Conservation (phyloP, 2,113 vertebrate species). For the Vidua chalybeata region DNA sequence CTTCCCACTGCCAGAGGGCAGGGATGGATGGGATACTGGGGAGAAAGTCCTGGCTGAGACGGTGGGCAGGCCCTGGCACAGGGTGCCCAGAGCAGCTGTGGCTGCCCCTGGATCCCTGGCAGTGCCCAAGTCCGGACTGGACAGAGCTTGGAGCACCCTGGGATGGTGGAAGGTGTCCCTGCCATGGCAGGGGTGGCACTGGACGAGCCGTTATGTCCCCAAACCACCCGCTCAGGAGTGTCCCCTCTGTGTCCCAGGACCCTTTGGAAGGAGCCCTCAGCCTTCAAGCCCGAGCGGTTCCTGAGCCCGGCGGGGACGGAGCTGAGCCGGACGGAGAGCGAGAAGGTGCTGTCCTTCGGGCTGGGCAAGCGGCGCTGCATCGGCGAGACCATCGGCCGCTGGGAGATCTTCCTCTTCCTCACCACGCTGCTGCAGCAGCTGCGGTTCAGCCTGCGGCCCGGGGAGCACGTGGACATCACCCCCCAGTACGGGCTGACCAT, state of each 20-base stretch:
- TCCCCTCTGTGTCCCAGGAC: conserved; percentile 69
- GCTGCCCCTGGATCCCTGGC: not conserved
- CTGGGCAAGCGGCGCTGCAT: conserved; percentile 89
- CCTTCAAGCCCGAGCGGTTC: conserved; percentile 88
- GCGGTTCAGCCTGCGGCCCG: conserved; percentile 72
- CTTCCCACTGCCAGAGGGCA: not conserved
- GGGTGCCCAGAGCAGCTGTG: not conserved
- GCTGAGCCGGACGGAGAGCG: conserved; percentile 73
- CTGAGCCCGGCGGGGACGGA: conserved; percentile 67
- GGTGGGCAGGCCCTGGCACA: fast-evolving
- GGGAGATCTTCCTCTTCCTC: conserved; percentile 90
- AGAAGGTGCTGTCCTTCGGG: conserved; percentile 86
- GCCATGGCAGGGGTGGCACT: not conserved
- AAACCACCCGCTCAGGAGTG: too few relatives aligned
- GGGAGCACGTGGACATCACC: conserved; percentile 79
- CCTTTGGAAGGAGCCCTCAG: conserved; percentile 85
- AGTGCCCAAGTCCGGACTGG: not conserved
- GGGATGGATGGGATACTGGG: fast-evolving
- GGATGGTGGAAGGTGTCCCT: fast-evolving
- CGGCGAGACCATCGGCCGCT: conserved; percentile 84
- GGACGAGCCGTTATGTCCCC: fast-evolving
- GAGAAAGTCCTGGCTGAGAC: fast-evolving
- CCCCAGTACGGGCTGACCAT: conserved; percentile 88
- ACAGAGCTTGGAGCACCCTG: fast-evolving
- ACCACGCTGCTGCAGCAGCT: conserved; percentile 85